These are phyloP conservation scores for Caenorhabditis sinica DNA, from an alignment of 2,888 invertebrate genomes.

Conservation along the genomic window DNA sequence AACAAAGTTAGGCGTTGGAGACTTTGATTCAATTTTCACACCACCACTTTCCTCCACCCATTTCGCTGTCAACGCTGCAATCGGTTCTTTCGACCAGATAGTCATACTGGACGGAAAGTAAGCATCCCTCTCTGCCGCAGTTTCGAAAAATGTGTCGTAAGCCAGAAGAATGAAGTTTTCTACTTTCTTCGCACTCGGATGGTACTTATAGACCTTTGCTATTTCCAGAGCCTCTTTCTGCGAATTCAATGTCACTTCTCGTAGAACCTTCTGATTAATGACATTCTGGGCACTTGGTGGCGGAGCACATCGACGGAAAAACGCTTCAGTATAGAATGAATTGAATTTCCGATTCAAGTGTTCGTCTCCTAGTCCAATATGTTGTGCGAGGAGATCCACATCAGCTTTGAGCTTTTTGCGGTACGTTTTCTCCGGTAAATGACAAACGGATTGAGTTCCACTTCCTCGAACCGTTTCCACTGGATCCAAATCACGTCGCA, in stretches of 20 bases:
- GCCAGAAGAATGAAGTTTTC: slow-evolving; percentile 34
- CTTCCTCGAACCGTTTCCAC: slow-evolving; percentile 28
- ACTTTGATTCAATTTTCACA: not conserved
- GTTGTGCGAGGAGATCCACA: slow-evolving; percentile 22
- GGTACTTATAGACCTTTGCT: slow-evolving; percentile 13
- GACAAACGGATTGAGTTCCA: slow-evolving; percentile 18
- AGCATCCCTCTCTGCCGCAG: slow-evolving; percentile 16
- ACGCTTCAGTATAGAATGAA: slow-evolving; percentile 16
- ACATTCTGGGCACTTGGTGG: slow-evolving; percentile 28
- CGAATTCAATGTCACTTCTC: slow-evolving; percentile 40
- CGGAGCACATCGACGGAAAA: slow-evolving; percentile 45
- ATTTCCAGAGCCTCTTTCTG: slow-evolving; percentile 31
- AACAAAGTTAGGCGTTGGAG: not conserved
- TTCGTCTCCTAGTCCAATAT: slow-evolving; percentile 27
- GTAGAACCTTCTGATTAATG: not conserved
- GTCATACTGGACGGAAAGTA: slow-evolving; percentile 40
- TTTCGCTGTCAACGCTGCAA: slow-evolving; percentile 5
- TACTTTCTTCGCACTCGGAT: not conserved
- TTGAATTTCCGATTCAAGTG: slow-evolving; percentile 14
- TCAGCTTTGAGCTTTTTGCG: slow-evolving; percentile 44
- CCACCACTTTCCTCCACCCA: not conserved
- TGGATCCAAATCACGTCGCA: slow-evolving; percentile 39
- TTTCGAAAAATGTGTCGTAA: slow-evolving; percentile 17
- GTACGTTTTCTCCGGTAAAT: not conserved
- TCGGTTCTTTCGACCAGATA: slow-evolving; percentile 49